Base-by-base conservation (phyloP, 2,797 vertebrate genomes). In the Neosilurus mollespiculum region DNA sequence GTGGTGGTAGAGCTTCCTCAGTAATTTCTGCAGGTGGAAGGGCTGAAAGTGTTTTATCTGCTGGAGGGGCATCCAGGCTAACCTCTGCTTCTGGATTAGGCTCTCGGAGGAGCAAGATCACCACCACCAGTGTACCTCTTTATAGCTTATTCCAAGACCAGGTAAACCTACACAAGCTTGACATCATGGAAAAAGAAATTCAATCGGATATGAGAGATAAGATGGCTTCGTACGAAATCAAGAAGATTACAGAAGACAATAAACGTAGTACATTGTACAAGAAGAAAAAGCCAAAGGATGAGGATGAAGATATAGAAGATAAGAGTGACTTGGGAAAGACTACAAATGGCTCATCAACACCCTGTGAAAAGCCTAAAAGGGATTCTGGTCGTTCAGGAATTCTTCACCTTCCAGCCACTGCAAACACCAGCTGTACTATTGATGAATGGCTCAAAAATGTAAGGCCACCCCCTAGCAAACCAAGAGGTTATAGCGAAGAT, bases 231-330 rank as follows among this genome's bases (percentile, higher is more conserved):
- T 99, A 98, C 51, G 94, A 95, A 81, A 90, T 94, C 84, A 97
- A 99, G 91, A 99, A 99, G 91, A 95, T 99, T 87, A 91, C 96
- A 51, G 94, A 94, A 14, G 95, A 97, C 92, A 96, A 97, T 90
- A 97, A 95, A 80, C 97, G 97, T 78, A 99, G 98, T 91, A 96
- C 95, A 9, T 91, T 98, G 76, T 99, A 95, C 93, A 99, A 98
- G 92, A 99, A 99, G 86, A 99, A 98, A 90, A 95, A 95, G 87
- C 91, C 91, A 1, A 96, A 94, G 88, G 95, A 93, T 11, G 94
- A 94, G 0, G 94, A 91, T 5, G 94, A 94, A 0, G 93, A 95
- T 3, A 81, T 93, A 7, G 91, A 91, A 3, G 85, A 91, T 9
- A 70, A 82, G 12, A 80, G 24, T 10, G 77, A 8, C 11, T 56